Evolutionary conservation across 2,888 invertebrate genomes (phyloP).

Genomic region (Oxyteleia sp.): DNA sequence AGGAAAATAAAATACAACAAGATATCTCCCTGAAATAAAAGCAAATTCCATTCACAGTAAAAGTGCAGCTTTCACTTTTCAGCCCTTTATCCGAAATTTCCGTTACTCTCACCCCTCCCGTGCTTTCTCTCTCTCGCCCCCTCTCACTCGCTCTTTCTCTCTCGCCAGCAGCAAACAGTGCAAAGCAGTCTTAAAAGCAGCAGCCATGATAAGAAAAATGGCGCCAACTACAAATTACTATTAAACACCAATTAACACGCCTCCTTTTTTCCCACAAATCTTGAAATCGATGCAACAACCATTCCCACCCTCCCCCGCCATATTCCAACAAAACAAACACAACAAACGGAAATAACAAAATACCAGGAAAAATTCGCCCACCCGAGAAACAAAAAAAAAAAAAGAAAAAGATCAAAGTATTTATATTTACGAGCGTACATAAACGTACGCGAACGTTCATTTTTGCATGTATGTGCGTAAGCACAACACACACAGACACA

Average conservation of each 20-base stretch:
- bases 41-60: conserved; percentile 25
- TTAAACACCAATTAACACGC: conserved; percentile 44
- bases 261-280: conserved; percentile 1
- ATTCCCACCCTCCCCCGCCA: neutral
- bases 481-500: too few relatives aligned
- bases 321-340: neutral
- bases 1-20: too few relatives aligned
- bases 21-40: conserved; percentile 8
- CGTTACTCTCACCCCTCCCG: conserved; percentile 61
- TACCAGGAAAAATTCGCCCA: neutral
- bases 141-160: conserved; percentile 20
- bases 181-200: conserved; percentile 46
- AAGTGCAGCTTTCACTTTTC: conserved; percentile 30
- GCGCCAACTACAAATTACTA: conserved; percentile 75
- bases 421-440: too few relatives aligned
- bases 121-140: conserved; percentile 22
- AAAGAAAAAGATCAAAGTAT: too few relatives aligned
- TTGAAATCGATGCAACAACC: neutral
- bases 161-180: conserved; percentile 27
- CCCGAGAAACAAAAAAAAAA: too few relatives aligned
- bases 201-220: conserved; percentile 78
- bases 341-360: too few relatives aligned
- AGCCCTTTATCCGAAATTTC: conserved; percentile 66
- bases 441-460: too few relatives aligned
- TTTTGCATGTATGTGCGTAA: too few relatives aligned